phyloP scores from a whole-genome alignment of 2,888 invertebrate genomes.

The Cerceris rybyensis region DNA sequence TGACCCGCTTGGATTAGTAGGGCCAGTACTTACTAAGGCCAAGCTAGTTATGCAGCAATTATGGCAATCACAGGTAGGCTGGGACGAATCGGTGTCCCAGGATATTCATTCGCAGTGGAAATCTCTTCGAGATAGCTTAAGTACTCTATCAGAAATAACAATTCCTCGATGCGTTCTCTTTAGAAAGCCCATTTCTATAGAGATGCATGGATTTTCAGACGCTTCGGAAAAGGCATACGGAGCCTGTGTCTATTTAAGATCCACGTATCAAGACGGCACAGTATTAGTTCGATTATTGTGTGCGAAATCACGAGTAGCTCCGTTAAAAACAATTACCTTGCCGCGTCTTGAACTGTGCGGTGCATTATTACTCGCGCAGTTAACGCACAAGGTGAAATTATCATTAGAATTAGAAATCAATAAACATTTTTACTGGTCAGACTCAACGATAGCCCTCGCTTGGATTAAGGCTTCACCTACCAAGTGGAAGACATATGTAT shows the following conservation, averaged over 20 bases:
- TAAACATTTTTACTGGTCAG: constrained; percentile 22
- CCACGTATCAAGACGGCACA: neutral
- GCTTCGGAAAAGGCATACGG: constrained; percentile 6
- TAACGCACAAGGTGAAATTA: neutral
- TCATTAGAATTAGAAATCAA: neutral
- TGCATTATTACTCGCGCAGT: constrained; percentile 1
- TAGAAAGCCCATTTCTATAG: neutral
- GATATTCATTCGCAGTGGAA: constrained; percentile 3
- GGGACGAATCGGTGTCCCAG: constrained; percentile 52
- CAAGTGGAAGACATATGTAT: constrained; percentile 34
- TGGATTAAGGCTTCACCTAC: constrained; percentile 26
- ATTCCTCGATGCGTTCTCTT: constrained; percentile 3
- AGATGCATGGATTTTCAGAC: constrained; percentile 5
- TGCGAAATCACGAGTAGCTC: constrained; percentile 11
- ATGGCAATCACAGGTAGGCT: constrained; percentile 27
- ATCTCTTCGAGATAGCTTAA: neutral
- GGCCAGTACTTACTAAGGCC: constrained; percentile 24
- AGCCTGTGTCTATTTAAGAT: constrained; percentile 7
- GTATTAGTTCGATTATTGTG: neutral
- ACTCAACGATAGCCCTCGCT: constrained; percentile 30
- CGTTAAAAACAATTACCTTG: constrained; percentile 2
- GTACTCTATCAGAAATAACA: neutral
- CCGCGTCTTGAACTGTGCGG: constrained; percentile 13
- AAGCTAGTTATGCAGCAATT: constrained; percentile 37
- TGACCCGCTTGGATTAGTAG: constrained; percentile 18